phyloP scores from a whole-genome alignment of 1,140 invertebrate genomes.

The Gryon sp. region DNA sequence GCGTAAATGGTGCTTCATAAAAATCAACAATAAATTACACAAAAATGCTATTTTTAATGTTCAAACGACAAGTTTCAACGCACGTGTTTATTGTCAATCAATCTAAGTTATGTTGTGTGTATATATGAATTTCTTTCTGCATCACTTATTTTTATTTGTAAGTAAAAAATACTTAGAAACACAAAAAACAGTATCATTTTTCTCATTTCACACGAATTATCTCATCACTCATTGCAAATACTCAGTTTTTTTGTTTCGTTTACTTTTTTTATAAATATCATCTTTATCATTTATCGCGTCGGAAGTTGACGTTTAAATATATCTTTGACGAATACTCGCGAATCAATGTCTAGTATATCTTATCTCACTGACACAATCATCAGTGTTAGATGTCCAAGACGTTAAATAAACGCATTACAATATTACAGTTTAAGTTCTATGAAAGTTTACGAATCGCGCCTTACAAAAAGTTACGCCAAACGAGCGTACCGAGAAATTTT shows the following conservation, averaged over 20 bases:
- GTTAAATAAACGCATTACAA: constrained; percentile 49
- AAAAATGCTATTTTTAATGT: no score
- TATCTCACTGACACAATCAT: neutral
- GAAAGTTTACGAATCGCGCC: constrained; percentile 49
- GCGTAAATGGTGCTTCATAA: constrained; percentile 10
- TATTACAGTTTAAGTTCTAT: constrained; percentile 52
- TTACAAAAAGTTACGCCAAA: constrained; percentile 39
- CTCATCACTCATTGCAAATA: constrained; percentile 55
- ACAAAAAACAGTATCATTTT: constrained; percentile 26
- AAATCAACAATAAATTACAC: neutral
- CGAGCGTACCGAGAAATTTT: constrained; percentile 15
- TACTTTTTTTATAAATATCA: constrained; percentile 50
- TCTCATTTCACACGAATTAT: constrained; percentile 54
- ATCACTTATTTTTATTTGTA: constrained; percentile 53
- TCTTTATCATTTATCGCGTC: constrained; percentile 52
- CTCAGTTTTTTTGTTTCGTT: constrained; percentile 2
- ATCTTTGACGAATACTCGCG: constrained; percentile 57
- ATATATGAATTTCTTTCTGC: constrained; percentile 51
- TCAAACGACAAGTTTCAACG: constrained; percentile 53
- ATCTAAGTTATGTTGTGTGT: constrained; percentile 46
- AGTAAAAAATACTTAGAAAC: constrained; percentile 65
- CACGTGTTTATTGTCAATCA: constrained; percentile 62
- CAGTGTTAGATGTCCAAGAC: constrained; percentile 24
- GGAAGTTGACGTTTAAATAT: constrained; percentile 56
- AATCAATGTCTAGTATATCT: constrained; percentile 47